These are phyloP conservation scores for Microcebus griseorufus DNA, from an alignment of 2,113 vertebrate genomes.

Conservation along the genomic window DNA sequence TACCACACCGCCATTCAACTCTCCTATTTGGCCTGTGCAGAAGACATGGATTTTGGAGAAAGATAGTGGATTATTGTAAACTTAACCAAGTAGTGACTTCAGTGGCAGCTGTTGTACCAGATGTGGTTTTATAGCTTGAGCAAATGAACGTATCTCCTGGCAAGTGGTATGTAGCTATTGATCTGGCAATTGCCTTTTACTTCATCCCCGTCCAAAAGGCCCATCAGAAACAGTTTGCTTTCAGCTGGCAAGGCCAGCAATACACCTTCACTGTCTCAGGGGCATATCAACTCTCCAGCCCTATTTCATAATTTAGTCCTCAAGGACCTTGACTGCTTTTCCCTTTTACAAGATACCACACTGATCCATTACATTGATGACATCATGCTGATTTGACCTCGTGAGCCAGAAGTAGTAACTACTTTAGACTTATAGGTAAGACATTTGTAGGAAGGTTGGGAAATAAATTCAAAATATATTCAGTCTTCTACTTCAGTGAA, in stretches of 20 bases:
- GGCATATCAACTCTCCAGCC: not conserved
- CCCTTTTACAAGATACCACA: not conserved
- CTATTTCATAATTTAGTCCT: not conserved
- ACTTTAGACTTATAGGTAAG: not conserved
- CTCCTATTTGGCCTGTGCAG: not conserved
- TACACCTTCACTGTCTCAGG: not conserved
- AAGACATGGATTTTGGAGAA: not conserved
- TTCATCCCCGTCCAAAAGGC: not conserved
- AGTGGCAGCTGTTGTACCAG: not conserved
- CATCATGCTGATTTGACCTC: not conserved
- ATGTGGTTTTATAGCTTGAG: not conserved
- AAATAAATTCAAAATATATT: not conserved
- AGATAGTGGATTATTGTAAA: not conserved
- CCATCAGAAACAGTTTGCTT: not conserved
- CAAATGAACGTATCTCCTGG: not conserved
- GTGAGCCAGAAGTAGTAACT: not conserved
- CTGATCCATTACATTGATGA: not conserved
- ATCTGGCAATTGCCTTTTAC: not conserved
- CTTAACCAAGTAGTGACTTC: not conserved
- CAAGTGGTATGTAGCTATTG: not conserved
- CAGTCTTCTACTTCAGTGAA: not conserved
- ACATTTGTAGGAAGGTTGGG: not conserved
- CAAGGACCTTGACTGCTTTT: not conserved
- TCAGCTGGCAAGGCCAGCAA: not conserved
- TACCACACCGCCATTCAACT: not conserved